Percentiles rank a stretch among this genome's conserved stretches.
These are phyloP conservation scores for Cotesia glomerata DNA, from an alignment of 1,140 invertebrate genomes.

Conservation along the genomic window DNA sequence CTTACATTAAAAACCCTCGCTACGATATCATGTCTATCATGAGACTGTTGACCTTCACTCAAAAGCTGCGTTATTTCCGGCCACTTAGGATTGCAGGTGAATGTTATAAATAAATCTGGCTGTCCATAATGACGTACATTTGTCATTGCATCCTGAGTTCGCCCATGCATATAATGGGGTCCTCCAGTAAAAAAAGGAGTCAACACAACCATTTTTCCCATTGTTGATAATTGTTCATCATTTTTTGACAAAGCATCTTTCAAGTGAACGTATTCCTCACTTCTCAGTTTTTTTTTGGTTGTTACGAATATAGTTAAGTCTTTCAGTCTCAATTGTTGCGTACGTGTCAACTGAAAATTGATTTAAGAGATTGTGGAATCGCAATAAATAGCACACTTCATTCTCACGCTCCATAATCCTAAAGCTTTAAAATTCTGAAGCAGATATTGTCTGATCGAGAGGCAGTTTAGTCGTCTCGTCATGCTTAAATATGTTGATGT, in stretches of 20 bases:
- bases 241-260: too few species aligned
- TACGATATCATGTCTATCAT: conserved; percentile 41
- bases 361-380: too few species aligned
- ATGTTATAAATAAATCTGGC: conserved; percentile 46
- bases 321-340: too few species aligned
- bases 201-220: too few species aligned
- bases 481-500: not conserved
- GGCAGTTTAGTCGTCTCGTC: not conserved
- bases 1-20: conserved; percentile 34
- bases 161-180: conserved; percentile 58
- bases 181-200: conserved; percentile 58
- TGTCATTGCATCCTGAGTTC: conserved; percentile 57
- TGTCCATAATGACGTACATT: conserved; percentile 48
- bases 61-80: conserved; percentile 36
- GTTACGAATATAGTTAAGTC: too few species aligned
- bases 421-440: conserved; percentile 44
- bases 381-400: too few species aligned
- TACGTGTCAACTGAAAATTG: too few species aligned
- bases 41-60: conserved; percentile 38
- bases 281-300: too few species aligned
- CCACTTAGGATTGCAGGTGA: conserved; percentile 42
- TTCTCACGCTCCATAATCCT: too few species aligned
- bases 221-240: too few species aligned
- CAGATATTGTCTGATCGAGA: too few species aligned
- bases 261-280: too few species aligned